Conservation (phyloP, 2,797 vertebrate species). For the Poecilia gillii region DNA sequence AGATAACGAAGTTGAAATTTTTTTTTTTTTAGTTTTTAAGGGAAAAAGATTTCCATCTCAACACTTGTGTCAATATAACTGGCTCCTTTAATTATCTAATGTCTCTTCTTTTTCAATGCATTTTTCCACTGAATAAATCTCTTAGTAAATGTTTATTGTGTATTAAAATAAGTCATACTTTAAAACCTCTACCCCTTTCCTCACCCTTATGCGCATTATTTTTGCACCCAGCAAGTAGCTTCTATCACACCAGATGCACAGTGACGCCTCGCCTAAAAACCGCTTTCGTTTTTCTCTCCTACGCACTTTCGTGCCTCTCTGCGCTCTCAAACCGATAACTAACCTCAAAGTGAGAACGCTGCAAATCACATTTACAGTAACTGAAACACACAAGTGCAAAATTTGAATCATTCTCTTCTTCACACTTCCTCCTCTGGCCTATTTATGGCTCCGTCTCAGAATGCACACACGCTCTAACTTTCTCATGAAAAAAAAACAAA, state of each 20-base stretch:
- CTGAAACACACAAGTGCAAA: slow-evolving; percentile 38
- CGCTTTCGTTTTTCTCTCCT: slow-evolving; percentile 23
- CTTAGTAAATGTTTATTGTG: not conserved
- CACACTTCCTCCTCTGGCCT: slow-evolving; percentile 54
- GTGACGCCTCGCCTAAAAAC: slow-evolving; percentile 21
- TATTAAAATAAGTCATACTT: not conserved
- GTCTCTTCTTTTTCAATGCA: not conserved
- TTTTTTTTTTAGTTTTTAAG: not conserved
- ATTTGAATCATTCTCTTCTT: slow-evolving; percentile 48
- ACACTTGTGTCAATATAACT: not conserved
- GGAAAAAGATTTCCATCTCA: not conserved
- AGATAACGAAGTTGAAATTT: not conserved
- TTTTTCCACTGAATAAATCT: not conserved
- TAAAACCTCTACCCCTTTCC: not conserved
- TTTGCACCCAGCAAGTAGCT: slow-evolving; percentile 7
- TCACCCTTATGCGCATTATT: slow-evolving; percentile 6
- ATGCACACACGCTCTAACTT: slow-evolving; percentile 22
- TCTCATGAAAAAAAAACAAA: slow-evolving; percentile 22
- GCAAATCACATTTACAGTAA: slow-evolving; percentile 51
- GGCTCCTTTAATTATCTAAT: not conserved
- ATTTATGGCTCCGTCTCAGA: slow-evolving; percentile 37
- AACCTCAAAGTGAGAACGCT: slow-evolving; percentile 48
- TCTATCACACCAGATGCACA: slow-evolving; percentile 43
- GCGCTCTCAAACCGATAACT: slow-evolving; percentile 24
- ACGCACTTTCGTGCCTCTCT: slow-evolving; percentile 11